phyloP scores from a whole-genome alignment of 1,140 invertebrate genomes.

The Drosophila pseudoobscura region DNA sequence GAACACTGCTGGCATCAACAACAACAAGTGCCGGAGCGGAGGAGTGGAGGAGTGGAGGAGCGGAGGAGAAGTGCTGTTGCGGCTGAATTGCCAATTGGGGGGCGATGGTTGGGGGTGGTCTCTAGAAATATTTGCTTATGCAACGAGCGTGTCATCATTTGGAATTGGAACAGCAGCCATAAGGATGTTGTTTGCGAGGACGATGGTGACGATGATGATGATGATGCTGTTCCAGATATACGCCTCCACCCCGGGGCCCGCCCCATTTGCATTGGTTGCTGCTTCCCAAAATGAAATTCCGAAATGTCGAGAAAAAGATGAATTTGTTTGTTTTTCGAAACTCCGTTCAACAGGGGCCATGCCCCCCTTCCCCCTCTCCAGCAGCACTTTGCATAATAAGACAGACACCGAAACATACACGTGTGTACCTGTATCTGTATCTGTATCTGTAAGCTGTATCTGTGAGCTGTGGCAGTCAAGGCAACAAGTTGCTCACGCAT shows the following conservation, averaged over 20 bases:
- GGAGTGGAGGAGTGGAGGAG: conserved; percentile 1
- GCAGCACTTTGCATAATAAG: conserved; percentile 75
- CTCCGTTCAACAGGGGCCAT: neutral
- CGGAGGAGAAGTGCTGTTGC: conserved; percentile 1
- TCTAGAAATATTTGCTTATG: conserved; percentile 76
- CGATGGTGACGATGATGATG: conserved; percentile 21
- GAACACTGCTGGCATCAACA: neutral
- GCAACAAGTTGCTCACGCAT: conserved; percentile 64
- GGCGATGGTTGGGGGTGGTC: conserved; percentile 15
- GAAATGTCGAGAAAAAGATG: conserved; percentile 31
- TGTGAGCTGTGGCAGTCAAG: conserved; percentile 10
- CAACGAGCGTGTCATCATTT: conserved; percentile 76
- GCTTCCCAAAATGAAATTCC: conserved; percentile 61
- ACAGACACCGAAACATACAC: conserved; percentile 10
- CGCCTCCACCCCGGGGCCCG: neutral
- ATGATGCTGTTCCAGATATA: conserved; percentile 32
- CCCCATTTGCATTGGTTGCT: conserved; percentile 46
- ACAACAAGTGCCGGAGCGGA: conserved; percentile 43
- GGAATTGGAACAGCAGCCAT: conserved; percentile 44
- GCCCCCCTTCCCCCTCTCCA: neutral
- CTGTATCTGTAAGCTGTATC: conserved; percentile 2
- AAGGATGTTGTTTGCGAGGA: conserved; percentile 36
- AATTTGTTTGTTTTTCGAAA: conserved; percentile 9
- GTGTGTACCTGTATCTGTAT: neutral
- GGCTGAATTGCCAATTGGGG: conserved; percentile 3